Base-by-base conservation (phyloP, 2,888 invertebrate species). In the Apodemia arnacis region DNA sequence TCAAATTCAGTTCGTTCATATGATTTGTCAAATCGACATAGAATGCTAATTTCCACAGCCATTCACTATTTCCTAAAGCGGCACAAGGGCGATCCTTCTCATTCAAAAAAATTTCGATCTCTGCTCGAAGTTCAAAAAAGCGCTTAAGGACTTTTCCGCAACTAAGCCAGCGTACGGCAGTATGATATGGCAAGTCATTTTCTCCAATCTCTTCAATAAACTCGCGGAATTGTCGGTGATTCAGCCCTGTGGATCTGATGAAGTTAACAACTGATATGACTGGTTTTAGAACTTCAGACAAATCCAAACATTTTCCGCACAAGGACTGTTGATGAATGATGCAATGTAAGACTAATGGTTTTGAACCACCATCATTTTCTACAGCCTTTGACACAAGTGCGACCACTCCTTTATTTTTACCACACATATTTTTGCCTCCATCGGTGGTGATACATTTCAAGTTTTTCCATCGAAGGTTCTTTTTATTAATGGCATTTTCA, bases 201-300 rank as follows among this genome's bases (percentile, higher is more conserved):
- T 78, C 73, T 78, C 41, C 83, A 72, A 83, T 83, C 83, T 83
- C 78, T 83, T 69, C 59, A 83, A 83, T 70, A 77, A 83, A 83
- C 38, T 77, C 27, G 18, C 77, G 59, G 77, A 72, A 83, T 83
- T 78, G 59, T 66, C 75, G 75, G 49, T 75, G 72, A 83, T 83
- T 69, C 70, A 76, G 82, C 66, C 74, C 27, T 27, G 27, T 27
- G 27, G 27, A 27, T 27, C 27, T 27, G 27, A 27, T 27, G 27
- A 27, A 27, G 27, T 27, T 27, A 27, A 27, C 27, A 27, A 27
- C 27, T 27, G 2, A 27, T 27, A 27, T 27, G 27, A 27, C 27
- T 27, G 27, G 2, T 27, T 2, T 27, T 27, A 27, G 27, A 27
- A 27, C 27, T 27, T 27, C 27, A 27, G 27, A 27, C 27, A 27